Percentiles rank a stretch among this genome's conserved stretches.
Conservation (phyloP, 2,888 invertebrate species). For the Pristionchus maxplancki region DNA sequence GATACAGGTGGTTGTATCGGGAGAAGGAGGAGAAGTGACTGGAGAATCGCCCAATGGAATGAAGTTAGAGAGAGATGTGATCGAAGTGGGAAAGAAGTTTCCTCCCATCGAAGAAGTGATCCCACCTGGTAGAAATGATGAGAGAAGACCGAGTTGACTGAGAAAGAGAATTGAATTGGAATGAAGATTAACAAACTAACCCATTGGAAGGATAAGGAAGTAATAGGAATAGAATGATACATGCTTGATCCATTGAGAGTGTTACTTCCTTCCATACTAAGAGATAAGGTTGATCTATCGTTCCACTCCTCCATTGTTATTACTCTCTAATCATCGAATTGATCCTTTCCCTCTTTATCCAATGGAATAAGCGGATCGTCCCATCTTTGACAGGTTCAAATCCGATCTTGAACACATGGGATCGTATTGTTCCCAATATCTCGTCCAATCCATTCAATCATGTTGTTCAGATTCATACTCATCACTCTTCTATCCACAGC, state of each 20-base stretch:
- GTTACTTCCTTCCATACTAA: slow-evolving; percentile 7
- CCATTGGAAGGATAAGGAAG: neutral
- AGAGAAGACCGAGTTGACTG: slow-evolving; percentile 4
- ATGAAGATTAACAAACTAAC: neutral
- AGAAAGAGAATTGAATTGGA: neutral
- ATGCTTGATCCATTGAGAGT: neutral
- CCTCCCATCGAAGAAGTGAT: neutral
- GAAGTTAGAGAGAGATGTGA: neutral
- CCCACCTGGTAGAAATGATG: neutral
- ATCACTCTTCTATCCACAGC: neutral
- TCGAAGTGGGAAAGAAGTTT: neutral
- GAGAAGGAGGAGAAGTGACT: no score
- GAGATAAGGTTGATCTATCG: slow-evolving; percentile 30
- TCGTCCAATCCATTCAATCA: neutral
- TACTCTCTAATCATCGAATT: neutral
- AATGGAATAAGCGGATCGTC: neutral
- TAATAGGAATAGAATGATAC: neutral
- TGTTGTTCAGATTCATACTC: neutral
- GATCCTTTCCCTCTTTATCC: neutral
- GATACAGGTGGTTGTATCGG: no score
- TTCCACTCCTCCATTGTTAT: neutral
- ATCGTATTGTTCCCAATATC: neutral
- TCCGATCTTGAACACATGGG: neutral
- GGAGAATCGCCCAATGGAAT: no score
- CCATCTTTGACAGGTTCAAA: neutral